Evolutionary conservation across 2,888 invertebrate genomes (phyloP).

Genomic region (Athrips mouffetella): DNA sequence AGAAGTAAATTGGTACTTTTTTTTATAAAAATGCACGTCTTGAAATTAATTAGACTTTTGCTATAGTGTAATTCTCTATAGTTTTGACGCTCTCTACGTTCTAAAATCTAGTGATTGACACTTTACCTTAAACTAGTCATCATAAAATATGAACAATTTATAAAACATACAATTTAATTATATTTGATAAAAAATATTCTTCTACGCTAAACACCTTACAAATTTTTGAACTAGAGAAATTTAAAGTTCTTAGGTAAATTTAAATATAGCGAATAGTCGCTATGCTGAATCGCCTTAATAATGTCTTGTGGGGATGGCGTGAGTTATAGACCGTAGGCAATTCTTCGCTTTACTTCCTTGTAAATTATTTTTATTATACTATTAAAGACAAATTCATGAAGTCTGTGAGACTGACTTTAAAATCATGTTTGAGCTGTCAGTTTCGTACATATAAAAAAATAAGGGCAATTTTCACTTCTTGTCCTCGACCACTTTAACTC

Average conservation of each 20-base stretch:
- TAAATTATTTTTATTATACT: not conserved
- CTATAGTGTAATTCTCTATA: slow-evolving; percentile 58
- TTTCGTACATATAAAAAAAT: too few species aligned
- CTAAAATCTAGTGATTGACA: slow-evolving; percentile 48
- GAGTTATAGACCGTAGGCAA: slow-evolving; percentile 27
- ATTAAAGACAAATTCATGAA: not conserved
- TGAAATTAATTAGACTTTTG: slow-evolving; percentile 46
- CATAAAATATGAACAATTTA: slow-evolving; percentile 52
- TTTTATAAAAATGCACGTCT: slow-evolving; percentile 54
- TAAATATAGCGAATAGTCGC: slow-evolving; percentile 52
- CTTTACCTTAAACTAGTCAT: slow-evolving; percentile 53
- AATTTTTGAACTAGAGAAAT: slow-evolving; percentile 59
- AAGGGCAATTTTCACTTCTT: too few species aligned
- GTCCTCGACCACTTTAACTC: too few species aligned
- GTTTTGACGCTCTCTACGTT: slow-evolving; percentile 62
- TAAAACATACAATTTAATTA: slow-evolving; percentile 51
- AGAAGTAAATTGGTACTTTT: too few species aligned
- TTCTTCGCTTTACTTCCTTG: not conserved
- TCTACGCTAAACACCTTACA: slow-evolving; percentile 72
- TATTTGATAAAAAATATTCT: slow-evolving; percentile 73
- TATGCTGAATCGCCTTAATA: slow-evolving; percentile 55
- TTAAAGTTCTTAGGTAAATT: slow-evolving; percentile 60
- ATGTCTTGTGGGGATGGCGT: slow-evolving; percentile 46
- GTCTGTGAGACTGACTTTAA: not conserved
- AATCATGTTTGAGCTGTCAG: too few species aligned